Evolutionary conservation across 2,113 vertebrate species (phyloP).

Genomic region (Chionodraco myersi): DNA sequence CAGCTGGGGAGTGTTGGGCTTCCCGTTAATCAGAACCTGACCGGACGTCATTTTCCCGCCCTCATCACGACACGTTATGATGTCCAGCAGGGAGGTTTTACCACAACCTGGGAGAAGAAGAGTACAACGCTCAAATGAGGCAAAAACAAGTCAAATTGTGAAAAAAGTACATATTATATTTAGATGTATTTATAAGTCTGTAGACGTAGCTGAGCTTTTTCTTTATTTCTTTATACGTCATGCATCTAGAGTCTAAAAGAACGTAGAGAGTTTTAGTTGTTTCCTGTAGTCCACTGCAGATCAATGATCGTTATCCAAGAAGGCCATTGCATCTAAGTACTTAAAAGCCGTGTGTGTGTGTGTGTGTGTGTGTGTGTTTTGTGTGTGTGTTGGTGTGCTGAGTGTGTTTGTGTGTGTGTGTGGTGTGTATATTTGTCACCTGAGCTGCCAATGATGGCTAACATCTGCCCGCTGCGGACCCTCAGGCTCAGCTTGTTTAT

Average conservation of each 20-base stretch:
- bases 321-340: background rate
- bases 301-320: background rate
- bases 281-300: too few relatives aligned
- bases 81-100: slow-evolving; percentile 91
- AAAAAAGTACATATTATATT: too few relatives aligned
- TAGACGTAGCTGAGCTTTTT: too few relatives aligned
- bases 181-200: too few relatives aligned
- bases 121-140: too few relatives aligned
- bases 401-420: too few relatives aligned
- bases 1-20: slow-evolving; percentile 85
- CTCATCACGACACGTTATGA: slow-evolving; percentile 91
- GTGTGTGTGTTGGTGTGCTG: too few relatives aligned
- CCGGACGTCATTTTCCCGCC: slow-evolving; percentile 88
- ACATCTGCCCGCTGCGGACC: slow-evolving; percentile 94
- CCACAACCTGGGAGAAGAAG: slow-evolving; percentile 84
- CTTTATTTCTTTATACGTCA: background rate
- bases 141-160: too few relatives aligned
- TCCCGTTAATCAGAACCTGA: slow-evolving; percentile 89
- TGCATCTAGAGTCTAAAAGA: background rate
- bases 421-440: slow-evolving; percentile 77
- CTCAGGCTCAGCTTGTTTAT: slow-evolving; percentile 91
- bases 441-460: slow-evolving; percentile 95
- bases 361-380: background rate
- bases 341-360: slow-evolving; percentile 4
- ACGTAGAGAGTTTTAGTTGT: background rate